phyloP scores from a whole-genome alignment of 2,888 invertebrate genomes.

The Caradrina clavipalpis region DNA sequence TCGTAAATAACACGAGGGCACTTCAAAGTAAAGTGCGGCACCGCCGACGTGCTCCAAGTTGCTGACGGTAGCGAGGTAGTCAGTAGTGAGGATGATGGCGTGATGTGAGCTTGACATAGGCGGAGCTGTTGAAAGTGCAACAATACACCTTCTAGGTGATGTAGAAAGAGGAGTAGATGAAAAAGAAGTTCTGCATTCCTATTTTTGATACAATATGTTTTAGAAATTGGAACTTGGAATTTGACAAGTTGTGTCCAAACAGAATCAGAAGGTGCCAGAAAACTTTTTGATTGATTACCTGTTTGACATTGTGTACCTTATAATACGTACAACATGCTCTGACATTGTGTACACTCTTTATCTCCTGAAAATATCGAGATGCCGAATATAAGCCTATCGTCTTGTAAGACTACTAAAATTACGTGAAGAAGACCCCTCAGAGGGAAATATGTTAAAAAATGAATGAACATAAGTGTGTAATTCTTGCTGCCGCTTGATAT shows the following conservation, averaged over 20 bases:
- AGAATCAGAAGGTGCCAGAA: not conserved
- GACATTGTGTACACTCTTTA: no score
- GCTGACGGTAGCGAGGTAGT: constrained; percentile 30
- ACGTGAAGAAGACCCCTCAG: no score
- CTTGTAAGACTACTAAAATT: no score
- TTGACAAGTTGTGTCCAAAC: not conserved
- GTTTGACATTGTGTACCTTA: not conserved
- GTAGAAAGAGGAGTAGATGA: not conserved
- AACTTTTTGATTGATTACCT: not conserved
- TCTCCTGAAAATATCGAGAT: no score
- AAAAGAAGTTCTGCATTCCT: no score
- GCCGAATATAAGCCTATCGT: no score
- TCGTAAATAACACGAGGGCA: constrained; percentile 87
- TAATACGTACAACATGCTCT: no score
- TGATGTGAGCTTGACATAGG: no score
- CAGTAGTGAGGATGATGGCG: not conserved
- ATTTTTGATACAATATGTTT: no score
- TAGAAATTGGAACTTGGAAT: not conserved
- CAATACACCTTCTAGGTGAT: not conserved
- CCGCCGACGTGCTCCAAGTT: constrained; percentile 60
- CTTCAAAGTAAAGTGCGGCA: constrained; percentile 84
- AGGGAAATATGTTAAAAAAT: no score
- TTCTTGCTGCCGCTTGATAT: constrained; percentile 36
- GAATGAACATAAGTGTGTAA: not conserved
- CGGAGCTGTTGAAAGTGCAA: not conserved